Conservation (phyloP, 2,888 invertebrate species). For the Furcula furcula region DNA sequence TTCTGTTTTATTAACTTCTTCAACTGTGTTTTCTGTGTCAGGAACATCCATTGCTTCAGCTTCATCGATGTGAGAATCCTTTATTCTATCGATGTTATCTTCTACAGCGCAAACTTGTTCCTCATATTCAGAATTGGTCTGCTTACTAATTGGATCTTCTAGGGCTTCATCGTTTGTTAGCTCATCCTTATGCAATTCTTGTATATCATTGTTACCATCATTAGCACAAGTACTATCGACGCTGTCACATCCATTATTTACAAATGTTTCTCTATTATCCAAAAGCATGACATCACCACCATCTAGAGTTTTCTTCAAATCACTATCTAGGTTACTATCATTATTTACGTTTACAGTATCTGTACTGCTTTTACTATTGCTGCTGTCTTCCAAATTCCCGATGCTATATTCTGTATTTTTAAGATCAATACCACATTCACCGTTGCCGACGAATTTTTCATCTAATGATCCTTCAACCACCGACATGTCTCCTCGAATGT, state of each 20-base stretch:
- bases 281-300: slow-evolving; percentile 1
- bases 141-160: slow-evolving; percentile 11
- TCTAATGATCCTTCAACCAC: slow-evolving; percentile 40
- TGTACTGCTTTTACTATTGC: slow-evolving; percentile 19
- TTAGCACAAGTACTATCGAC: slow-evolving; percentile 3
- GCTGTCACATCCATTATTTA: slow-evolving; percentile 12
- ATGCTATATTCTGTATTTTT: slow-evolving; percentile 34
- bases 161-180: slow-evolving; percentile 3
- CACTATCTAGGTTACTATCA: neutral
- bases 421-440: slow-evolving; percentile 32
- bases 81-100: slow-evolving; percentile 11
- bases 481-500: slow-evolving; percentile 57
- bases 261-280: slow-evolving; percentile 11
- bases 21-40: neutral
- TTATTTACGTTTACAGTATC: slow-evolving; percentile 9
- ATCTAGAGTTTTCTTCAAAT: neutral
- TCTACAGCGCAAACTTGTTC: slow-evolving; percentile 1
- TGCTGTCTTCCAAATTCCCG: slow-evolving; percentile 33
- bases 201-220: slow-evolving; percentile 4
- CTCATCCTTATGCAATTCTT: slow-evolving; percentile 9
- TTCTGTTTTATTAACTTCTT: slow-evolving; percentile 1
- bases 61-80: neutral
- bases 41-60: neutral
- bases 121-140: neutral
- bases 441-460: slow-evolving; percentile 36